A percentile compares a stretch with the other conserved stretches of the same genome.
These are phyloP conservation scores for Cryptotis parvus DNA, from an alignment of 2,113 vertebrate species.

Conservation along the genomic window DNA sequence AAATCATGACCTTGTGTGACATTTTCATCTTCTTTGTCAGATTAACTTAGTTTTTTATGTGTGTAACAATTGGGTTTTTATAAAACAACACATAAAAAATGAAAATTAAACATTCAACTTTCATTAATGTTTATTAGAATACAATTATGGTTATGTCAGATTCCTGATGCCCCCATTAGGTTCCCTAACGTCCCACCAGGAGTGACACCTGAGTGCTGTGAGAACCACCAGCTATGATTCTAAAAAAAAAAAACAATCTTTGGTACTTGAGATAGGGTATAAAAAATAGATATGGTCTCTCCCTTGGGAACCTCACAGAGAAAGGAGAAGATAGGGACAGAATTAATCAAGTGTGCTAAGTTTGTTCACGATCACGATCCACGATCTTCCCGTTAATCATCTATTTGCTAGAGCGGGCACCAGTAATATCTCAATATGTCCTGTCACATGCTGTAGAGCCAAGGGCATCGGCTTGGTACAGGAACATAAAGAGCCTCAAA, in stretches of 20 bases:
- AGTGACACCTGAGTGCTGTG: background rate
- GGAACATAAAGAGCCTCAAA: no score
- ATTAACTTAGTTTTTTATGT: constrained; percentile 35
- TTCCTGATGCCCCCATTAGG: background rate
- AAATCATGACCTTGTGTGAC: constrained; percentile 36
- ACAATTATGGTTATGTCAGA: background rate
- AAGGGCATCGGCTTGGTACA: no score
- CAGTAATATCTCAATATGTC: no score
- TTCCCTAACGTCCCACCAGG: no score
- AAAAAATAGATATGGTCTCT: background rate
- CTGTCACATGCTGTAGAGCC: no score
- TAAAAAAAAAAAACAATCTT: background rate
- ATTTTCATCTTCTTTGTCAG: constrained; percentile 39
- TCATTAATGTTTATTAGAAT: constrained; percentile 12
- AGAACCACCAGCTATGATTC: background rate
- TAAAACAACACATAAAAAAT: constrained; percentile 36
- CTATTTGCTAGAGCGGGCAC: no score
- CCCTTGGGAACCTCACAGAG: background rate
- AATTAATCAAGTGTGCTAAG: background rate
- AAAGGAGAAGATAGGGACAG: background rate
- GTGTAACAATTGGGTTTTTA: background rate
- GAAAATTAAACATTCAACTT: constrained; percentile 48
- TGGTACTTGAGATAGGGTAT: background rate
- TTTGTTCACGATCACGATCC: no score
- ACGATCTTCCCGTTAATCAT: no score